These are phyloP conservation scores for Seriola dumerili DNA, from an alignment of 2,113 vertebrate species.

Conservation along the genomic window DNA sequence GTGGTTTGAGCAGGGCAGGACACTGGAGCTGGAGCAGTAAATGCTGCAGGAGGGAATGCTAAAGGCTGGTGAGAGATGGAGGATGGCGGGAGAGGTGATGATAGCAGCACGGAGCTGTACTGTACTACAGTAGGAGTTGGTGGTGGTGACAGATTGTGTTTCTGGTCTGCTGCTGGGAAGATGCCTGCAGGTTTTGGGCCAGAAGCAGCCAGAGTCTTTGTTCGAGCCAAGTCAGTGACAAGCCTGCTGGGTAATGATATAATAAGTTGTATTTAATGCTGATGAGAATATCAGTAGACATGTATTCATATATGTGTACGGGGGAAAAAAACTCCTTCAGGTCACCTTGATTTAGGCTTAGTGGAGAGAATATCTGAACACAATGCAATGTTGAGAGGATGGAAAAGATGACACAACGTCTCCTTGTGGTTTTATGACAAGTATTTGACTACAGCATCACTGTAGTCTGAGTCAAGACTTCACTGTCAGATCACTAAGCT, in stretches of 20 bases:
- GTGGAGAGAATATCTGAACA: conserved; percentile 1
- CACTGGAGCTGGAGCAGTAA: conserved; percentile 3
- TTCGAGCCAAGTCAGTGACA: conserved; percentile 63
- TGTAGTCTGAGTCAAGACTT: not conserved
- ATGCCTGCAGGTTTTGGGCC: conserved; percentile 49
- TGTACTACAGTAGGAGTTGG: conserved; percentile 45
- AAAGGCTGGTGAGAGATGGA: conserved; percentile 20
- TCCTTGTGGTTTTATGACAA: not conserved
- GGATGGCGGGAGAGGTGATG: conserved; percentile 23
- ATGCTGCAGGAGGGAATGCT: conserved; percentile 30
- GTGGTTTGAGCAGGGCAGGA: not conserved
- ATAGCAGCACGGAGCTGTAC: conserved; percentile 16
- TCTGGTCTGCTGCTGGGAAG: conserved; percentile 62
- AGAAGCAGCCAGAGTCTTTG: conserved; percentile 41
- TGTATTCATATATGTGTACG: not conserved
- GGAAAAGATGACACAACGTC: conserved; percentile 6
- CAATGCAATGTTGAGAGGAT: not conserved
- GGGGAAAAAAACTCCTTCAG: conserved; percentile 4
- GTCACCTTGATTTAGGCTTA: conserved; percentile 3
- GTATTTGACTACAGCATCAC: not conserved
- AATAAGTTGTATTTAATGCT: conserved; percentile 27
- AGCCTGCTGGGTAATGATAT: conserved; percentile 51
- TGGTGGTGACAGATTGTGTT: conserved; percentile 76
- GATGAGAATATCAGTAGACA: not conserved
- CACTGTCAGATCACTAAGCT: conserved; percentile 29